These are phyloP conservation scores for Pseudotriccus pelzelni DNA, from an alignment of 2,797 vertebrate species.

Conservation along the genomic window DNA sequence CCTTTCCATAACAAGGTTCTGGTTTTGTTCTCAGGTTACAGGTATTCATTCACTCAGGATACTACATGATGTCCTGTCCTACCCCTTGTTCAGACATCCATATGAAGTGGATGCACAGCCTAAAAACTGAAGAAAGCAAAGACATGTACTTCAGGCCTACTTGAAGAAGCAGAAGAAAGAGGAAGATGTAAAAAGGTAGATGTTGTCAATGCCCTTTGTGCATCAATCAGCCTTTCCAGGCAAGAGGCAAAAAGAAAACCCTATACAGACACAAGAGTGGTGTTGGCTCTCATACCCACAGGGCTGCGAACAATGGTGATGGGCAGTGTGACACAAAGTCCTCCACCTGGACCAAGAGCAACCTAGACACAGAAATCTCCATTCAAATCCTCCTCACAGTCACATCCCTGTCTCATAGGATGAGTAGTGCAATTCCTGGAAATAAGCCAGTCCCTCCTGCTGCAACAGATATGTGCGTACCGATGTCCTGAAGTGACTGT, in stretches of 20 bases:
- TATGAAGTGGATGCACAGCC: neutral
- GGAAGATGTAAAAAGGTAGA: neutral
- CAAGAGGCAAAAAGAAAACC: neutral
- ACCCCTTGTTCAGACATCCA: neutral
- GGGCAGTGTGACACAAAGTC: neutral
- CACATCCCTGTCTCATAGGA: neutral
- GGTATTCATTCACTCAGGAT: neutral
- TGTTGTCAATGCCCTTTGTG: neutral
- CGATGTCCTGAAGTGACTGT: fast-evolving
- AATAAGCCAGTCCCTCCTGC: neutral
- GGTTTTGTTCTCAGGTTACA: neutral
- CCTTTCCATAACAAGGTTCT: neutral
- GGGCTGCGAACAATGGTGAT: neutral
- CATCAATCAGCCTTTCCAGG: neutral
- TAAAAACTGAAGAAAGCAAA: neutral
- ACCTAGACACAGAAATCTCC: neutral
- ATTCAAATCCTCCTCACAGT: neutral
- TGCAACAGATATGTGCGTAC: neutral
- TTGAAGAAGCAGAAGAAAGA: neutral
- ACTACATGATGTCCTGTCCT: neutral
- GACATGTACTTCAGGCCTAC: neutral
- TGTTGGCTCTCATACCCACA: neutral
- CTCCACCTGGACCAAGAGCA: neutral
- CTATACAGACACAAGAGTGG: neutral
- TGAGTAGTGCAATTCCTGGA: neutral